A percentile compares a stretch with the other conserved stretches of the same genome.
phyloP scores from a whole-genome alignment of 1,140 invertebrate species.

The Drosophila pruinosa region DNA sequence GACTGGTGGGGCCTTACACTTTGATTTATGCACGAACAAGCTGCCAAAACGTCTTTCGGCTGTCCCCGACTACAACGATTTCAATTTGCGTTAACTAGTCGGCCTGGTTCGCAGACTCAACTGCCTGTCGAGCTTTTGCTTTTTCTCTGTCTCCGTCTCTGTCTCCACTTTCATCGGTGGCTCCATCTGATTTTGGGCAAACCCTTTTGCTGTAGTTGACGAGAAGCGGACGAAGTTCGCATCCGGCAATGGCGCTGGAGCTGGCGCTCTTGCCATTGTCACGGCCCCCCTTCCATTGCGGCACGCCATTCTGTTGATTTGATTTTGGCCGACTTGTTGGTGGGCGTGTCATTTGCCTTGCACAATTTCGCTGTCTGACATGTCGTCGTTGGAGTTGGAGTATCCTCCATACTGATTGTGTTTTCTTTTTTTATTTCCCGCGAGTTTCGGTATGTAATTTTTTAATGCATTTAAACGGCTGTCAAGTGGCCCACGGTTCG shows the following conservation, averaged over 20 bases:
- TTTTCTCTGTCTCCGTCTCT: not conserved
- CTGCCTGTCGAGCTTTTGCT: not conserved
- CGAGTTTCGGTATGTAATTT: slow-evolving; percentile 59
- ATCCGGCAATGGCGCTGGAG: slow-evolving; percentile 10
- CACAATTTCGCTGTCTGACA: slow-evolving; percentile 54
- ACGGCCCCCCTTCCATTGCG: slow-evolving; percentile 45
- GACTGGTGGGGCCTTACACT: slow-evolving; percentile 22
- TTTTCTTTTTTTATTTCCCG: slow-evolving; percentile 28
- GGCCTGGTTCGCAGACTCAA: slow-evolving; percentile 38
- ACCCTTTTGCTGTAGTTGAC: slow-evolving; percentile 54
- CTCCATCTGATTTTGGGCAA: slow-evolving; percentile 24
- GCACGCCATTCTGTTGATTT: slow-evolving; percentile 57
- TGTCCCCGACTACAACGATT: slow-evolving; percentile 50
- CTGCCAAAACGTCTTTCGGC: slow-evolving; percentile 45
- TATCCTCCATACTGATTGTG: not conserved
- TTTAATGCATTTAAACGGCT: slow-evolving; percentile 77
- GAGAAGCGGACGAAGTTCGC: slow-evolving; percentile 20
- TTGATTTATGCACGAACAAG: slow-evolving; percentile 63
- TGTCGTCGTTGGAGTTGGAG: slow-evolving; percentile 19
- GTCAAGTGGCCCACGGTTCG: slow-evolving; percentile 59
- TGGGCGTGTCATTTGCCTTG: slow-evolving; percentile 51
- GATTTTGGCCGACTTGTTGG: slow-evolving; percentile 54
- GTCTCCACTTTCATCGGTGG: too few relatives aligned
- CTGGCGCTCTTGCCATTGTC: slow-evolving; percentile 18
- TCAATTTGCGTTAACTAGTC: slow-evolving; percentile 64